Percentiles rank a stretch among this genome's conserved stretches.
Evolutionary conservation across 2,797 vertebrate species (phyloP).

Genomic region (Dermochelys coriacea): DNA sequence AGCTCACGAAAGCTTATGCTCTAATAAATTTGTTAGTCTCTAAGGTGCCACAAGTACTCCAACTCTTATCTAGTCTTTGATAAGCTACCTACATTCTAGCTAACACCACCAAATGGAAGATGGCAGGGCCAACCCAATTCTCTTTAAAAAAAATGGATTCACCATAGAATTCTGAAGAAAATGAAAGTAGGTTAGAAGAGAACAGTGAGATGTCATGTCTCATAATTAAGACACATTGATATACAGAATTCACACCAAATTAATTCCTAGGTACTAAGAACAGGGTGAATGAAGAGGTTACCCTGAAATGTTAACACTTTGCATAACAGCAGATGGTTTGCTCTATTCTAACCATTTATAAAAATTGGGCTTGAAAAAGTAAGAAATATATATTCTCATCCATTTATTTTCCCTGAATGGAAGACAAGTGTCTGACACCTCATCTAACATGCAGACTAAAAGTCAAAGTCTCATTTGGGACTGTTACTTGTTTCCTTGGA

Average conservation of each 20-base stretch:
- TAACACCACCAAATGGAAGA: constrained; percentile 65
- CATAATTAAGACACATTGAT: constrained; percentile 13
- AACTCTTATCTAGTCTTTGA: neutral
- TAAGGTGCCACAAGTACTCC: too few relatives aligned
- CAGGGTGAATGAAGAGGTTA: neutral
- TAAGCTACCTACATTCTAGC: neutral
- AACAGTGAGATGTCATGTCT: constrained; percentile 43
- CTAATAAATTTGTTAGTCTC: too few relatives aligned
- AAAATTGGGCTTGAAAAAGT: neutral
- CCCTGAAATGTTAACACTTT: neutral
- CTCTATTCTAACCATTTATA: neutral
- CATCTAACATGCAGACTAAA: neutral
- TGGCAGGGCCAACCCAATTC: constrained; percentile 58
- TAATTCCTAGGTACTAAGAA: constrained; percentile 2
- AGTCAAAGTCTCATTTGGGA: neutral
- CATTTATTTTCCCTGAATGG: neutral
- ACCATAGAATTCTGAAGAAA: constrained; percentile 66
- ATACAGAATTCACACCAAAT: neutral
- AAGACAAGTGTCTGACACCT: neutral
- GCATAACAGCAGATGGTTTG: neutral
- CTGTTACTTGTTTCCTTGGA: neutral
- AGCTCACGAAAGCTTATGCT: too few relatives aligned
- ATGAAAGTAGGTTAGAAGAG: constrained; percentile 40
- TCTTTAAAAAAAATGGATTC: constrained; percentile 55
- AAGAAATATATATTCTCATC: neutral